These are phyloP conservation scores for Nettapus auritus DNA, from an alignment of 2,113 vertebrate genomes.

Conservation along the genomic window DNA sequence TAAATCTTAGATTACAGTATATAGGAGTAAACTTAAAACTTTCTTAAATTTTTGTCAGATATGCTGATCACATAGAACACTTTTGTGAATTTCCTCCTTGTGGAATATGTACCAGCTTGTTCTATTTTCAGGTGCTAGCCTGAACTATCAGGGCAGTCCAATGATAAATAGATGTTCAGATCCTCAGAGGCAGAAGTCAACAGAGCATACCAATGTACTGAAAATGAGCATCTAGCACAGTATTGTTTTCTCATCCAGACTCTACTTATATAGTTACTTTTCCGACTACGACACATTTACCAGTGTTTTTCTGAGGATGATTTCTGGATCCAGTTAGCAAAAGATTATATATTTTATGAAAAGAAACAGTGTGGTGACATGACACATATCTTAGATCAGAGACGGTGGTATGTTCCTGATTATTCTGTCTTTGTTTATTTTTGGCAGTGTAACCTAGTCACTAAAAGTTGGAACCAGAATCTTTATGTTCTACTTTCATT, in stretches of 20 bases:
- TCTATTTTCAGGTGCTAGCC: neutral
- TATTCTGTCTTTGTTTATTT: conserved; percentile 40
- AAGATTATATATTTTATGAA: neutral
- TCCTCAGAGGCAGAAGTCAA: neutral
- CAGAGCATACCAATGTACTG: neutral
- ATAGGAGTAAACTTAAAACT: neutral
- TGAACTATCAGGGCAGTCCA: neutral
- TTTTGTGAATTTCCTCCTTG: neutral
- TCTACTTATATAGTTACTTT: neutral
- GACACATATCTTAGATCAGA: neutral
- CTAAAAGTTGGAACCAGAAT: conserved; percentile 10
- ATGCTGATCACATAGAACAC: neutral
- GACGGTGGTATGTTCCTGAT: neutral
- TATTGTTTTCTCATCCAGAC: neutral
- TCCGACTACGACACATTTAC: neutral
- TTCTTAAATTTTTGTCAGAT: neutral
- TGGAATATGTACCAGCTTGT: neutral
- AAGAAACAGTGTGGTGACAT: neutral
- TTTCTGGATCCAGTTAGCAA: neutral
- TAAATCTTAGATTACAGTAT: neutral
- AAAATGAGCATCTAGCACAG: neutral
- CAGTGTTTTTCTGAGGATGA: neutral
- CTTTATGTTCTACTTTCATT: conserved; percentile 27
- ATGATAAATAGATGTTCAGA: neutral
- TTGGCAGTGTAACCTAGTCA: conserved; percentile 8